phyloP scores from a whole-genome alignment of 2,888 invertebrate genomes.

The Leptinotarsa juncta region DNA sequence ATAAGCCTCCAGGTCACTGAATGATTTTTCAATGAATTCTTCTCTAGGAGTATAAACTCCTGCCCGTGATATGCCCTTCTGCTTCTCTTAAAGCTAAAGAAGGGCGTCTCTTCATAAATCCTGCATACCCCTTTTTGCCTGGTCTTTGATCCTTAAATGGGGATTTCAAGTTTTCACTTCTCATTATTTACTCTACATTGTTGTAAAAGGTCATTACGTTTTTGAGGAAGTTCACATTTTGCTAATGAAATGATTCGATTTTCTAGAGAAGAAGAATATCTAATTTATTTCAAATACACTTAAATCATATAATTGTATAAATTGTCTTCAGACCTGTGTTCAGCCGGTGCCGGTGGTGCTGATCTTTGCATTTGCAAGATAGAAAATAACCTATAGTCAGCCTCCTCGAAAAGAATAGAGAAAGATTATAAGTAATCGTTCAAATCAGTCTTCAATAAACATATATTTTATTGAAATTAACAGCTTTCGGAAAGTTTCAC shows the following conservation, averaged over 20 bases:
- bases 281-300: neutral
- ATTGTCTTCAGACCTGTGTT: neutral
- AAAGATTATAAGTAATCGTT: neutral
- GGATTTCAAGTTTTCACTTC: neutral
- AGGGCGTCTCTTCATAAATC: constrained; percentile 14
- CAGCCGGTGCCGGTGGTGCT: constrained; percentile 1
- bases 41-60: neutral
- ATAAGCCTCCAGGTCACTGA: neutral
- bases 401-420: constrained; percentile 1
- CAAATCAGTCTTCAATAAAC: neutral
- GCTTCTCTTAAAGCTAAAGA: constrained; percentile 14
- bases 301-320: constrained; percentile 1
- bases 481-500: neutral
- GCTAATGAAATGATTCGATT: neutral
- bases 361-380: neutral
- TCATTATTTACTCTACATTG: neutral
- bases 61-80: constrained; percentile 1
- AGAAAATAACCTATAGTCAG: constrained; percentile 8
- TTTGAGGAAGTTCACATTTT: constrained; percentile 12
- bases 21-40: constrained; percentile 8
- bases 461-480: neutral
- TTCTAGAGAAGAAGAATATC: neutral
- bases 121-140: constrained; percentile 8
- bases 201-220: constrained; percentile 11
- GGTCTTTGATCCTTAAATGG: constrained; percentile 9